These are phyloP conservation scores for Diphyllodes magnificus DNA, from an alignment of 2,113 vertebrate genomes.

Conservation along the genomic window DNA sequence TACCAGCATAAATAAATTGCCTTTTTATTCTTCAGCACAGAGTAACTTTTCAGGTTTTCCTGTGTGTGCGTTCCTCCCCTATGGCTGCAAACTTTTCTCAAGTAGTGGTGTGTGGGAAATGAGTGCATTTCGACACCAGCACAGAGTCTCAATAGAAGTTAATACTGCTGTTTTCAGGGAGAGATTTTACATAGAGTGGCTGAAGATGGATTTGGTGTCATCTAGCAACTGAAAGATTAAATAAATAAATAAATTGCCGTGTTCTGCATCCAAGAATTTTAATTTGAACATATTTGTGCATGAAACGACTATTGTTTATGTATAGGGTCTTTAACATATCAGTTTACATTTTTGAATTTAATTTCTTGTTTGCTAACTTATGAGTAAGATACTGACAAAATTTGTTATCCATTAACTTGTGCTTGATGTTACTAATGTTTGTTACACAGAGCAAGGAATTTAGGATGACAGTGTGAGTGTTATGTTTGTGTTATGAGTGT, in stretches of 20 bases:
- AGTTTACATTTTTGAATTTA: neutral
- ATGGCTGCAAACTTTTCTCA: neutral
- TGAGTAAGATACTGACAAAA: neutral
- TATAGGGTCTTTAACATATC: neutral
- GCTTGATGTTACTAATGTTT: neutral
- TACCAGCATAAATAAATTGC: neutral
- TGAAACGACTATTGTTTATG: neutral
- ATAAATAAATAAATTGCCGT: neutral
- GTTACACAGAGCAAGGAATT: neutral
- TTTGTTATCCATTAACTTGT: neutral
- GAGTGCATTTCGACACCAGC: accelerated
- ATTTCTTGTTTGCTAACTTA: neutral
- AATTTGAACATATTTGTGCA: neutral
- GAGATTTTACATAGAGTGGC: neutral
- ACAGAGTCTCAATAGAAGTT: neutral
- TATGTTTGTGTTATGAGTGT: neutral
- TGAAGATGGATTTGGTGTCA: neutral
- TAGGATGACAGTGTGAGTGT: neutral
- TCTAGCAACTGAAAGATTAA: neutral
- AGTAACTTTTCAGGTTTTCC: neutral
- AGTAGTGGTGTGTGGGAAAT: neutral
- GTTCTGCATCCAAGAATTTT: neutral
- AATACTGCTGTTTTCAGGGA: neutral
- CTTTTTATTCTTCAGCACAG: neutral
- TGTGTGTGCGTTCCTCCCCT: neutral